phyloP scores from a whole-genome alignment of 2,888 invertebrate species.

The Eupithecia abbreviata region DNA sequence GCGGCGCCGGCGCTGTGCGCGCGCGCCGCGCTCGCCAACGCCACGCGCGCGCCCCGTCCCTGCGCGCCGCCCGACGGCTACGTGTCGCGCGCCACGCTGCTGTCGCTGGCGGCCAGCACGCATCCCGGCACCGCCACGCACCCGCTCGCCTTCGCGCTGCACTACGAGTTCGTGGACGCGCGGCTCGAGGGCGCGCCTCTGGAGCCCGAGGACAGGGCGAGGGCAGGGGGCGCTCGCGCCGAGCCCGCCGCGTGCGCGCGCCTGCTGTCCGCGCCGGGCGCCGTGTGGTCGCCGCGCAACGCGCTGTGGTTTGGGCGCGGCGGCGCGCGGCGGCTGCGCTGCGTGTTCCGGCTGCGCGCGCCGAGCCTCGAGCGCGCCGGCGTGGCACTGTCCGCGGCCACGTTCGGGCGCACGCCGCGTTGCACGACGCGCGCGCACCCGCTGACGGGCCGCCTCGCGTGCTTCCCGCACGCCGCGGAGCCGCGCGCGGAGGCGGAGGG shows the following conservation, averaged over 20 bases:
- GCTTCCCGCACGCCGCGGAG: conserved; percentile 58
- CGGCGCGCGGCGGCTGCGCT: conserved; percentile 89
- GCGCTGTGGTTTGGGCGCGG: conserved; percentile 93
- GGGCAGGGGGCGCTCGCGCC: conserved; percentile 65
- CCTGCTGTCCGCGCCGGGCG: conserved; percentile 70
- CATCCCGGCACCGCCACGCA: conserved; percentile 90
- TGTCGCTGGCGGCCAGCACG: conserved; percentile 77
- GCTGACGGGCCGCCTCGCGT: conserved; percentile 86
- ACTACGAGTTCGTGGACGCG: conserved; percentile 93
- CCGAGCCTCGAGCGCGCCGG: conserved; percentile 86
- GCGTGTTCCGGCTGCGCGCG: conserved; percentile 90
- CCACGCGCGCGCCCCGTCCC: conserved; percentile 90
- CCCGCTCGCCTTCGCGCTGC: conserved; percentile 88
- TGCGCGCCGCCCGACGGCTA: conserved; percentile 92
- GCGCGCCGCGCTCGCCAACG: conserved; percentile 89
- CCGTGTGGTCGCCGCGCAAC: conserved; percentile 90
- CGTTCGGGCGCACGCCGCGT: conserved; percentile 85
- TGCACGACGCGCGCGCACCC: conserved; percentile 89
- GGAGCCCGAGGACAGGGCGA: conserved; percentile 57
- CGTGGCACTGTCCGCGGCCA: conserved; percentile 87
- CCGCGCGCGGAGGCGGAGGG: conserved; percentile 49
- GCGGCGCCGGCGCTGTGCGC: conserved; percentile 91
- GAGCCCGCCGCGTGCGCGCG: conserved; percentile 69
- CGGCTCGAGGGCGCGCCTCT: conserved; percentile 88
- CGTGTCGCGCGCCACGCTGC: conserved; percentile 77